phyloP scores from a whole-genome alignment of 2,888 invertebrate species.

The Horisme vitalbata region DNA sequence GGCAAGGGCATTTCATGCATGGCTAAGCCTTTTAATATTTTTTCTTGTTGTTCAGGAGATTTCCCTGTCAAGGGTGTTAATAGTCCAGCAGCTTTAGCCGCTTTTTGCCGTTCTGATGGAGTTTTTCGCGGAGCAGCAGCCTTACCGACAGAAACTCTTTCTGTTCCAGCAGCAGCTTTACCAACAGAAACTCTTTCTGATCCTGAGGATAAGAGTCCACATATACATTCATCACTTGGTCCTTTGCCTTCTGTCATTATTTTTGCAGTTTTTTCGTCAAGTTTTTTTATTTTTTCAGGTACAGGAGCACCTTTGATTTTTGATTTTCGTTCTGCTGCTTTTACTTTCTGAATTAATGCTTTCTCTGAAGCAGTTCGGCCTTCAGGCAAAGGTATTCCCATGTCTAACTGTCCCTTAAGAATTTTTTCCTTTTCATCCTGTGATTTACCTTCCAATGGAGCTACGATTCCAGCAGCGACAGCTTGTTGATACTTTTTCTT shows the following conservation, averaged over 20 bases:
- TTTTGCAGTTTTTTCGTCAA: constrained; percentile 32
- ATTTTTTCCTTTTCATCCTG: constrained; percentile 39
- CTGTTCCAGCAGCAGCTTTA: constrained; percentile 26
- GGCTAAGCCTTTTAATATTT: constrained; percentile 38
- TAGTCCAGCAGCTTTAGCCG: constrained; percentile 40
- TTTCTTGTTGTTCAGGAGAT: constrained; percentile 38
- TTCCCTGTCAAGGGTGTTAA: constrained; percentile 42
- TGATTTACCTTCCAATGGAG: constrained; percentile 42
- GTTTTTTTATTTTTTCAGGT: constrained; percentile 23
- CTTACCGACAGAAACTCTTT: constrained; percentile 34
- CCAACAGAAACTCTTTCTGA: constrained; percentile 21
- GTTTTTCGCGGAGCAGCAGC: constrained; percentile 27
- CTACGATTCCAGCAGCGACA: constrained; percentile 37
- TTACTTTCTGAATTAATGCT: constrained; percentile 31
- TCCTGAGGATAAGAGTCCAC: constrained; percentile 34
- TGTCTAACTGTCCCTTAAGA: constrained; percentile 32
- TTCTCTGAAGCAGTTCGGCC: constrained; percentile 43
- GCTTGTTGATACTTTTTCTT: constrained; percentile 31
- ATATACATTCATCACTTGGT: constrained; percentile 42
- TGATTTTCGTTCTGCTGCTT: constrained; percentile 6
- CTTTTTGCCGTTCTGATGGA: constrained; percentile 1
- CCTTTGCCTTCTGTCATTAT: constrained; percentile 39
- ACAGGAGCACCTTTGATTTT: constrained; percentile 21
- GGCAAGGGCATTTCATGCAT: constrained; percentile 42
- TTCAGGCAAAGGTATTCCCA: constrained; percentile 40